Evolutionary conservation across 2,797 vertebrate genomes (phyloP), one percentile per base, ranked within the genome.

Genomic region (Spondyliosoma cantharus): DNA sequence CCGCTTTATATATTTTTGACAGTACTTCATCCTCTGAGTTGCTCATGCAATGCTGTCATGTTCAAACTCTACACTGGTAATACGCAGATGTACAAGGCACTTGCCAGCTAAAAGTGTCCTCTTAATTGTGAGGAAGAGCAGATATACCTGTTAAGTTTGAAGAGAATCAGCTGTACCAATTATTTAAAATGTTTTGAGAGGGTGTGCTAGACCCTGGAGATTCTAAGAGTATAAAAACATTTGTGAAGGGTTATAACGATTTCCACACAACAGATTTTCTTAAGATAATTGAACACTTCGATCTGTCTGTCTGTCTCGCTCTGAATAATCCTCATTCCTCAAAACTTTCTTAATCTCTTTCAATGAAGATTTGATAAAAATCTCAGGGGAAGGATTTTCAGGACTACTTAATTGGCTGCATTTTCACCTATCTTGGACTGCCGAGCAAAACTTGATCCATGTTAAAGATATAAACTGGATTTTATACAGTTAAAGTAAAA

Each of bases 71-170:
- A 45, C 45, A 25, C 25, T 63, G 54, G 29, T 29, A 16, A 24
- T 16, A 20, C 65, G 22, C 60, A 71, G n/a, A 71, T 64, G 52
- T 57, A 50, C n/a, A 17, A 57, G 22, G 27, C 59, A n/a, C 53
- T 60, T 45, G 25, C 12, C 16, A 45, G 53, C 72, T 76, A 17
- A 71, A 76, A 62, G 68, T 71, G 68, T 65, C 61, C 61, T 70
- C 43, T 72, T 17, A 19, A 59, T 71, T 59, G 32, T 62, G 24
- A 81, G 6, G 32, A 37, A 58, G 50, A 68, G 45, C 32, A 7
- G 16, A 72, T 45, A 0, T 57, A 32, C 43, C 19, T 62, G 3
- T n/a, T 12, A 37, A 48, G 25, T 16, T 15, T 2, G 57, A 48
- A 27, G 52, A 45, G 22, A 53, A n/a, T 32, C 42, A 13, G 48